Evolutionary conservation across 2,113 vertebrate genomes (phyloP).

Genomic region (Egretta garzetta): DNA sequence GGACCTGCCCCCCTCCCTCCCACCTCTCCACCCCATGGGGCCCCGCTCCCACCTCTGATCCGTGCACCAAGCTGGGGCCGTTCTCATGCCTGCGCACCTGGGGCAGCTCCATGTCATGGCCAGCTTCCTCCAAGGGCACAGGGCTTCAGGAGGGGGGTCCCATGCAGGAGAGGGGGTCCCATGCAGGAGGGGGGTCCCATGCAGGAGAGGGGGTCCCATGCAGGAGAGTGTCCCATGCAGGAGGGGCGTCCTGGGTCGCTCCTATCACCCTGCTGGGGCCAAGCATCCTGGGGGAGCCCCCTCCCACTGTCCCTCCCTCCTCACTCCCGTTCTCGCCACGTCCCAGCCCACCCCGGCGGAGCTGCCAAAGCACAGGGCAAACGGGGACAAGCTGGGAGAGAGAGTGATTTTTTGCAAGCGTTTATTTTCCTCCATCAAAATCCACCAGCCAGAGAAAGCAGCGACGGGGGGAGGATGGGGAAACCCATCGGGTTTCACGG

Average conservation of each 20-base stretch:
- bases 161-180: neutral
- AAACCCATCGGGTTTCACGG: neutral
- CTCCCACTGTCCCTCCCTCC: neutral
- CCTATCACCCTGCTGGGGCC: neutral
- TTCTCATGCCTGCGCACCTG: rapidly evolving
- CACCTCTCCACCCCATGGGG: neutral
- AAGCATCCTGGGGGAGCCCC: neutral
- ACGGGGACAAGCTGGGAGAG: constrained; percentile 38
- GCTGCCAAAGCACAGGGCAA: constrained; percentile 61
- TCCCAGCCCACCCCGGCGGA: neutral
- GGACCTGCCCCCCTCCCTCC: neutral
- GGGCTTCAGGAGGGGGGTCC: neutral
- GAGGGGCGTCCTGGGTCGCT: neutral
- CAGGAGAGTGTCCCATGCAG: too few species aligned
- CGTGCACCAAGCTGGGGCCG: rapidly evolving
- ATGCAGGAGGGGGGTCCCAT: too few species aligned
- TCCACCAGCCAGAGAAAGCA: constrained; percentile 11
- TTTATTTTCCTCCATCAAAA: constrained; percentile 55
- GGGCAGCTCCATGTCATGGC: rapidly evolving
- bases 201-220: neutral
- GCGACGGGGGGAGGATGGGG: neutral
- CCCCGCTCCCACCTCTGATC: neutral
- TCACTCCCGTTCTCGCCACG: neutral
- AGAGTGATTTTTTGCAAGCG: constrained; percentile 1
- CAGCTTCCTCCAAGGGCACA: neutral